phyloP scores from a whole-genome alignment of 2,888 invertebrate genomes.

The Thelaira solivaga region DNA sequence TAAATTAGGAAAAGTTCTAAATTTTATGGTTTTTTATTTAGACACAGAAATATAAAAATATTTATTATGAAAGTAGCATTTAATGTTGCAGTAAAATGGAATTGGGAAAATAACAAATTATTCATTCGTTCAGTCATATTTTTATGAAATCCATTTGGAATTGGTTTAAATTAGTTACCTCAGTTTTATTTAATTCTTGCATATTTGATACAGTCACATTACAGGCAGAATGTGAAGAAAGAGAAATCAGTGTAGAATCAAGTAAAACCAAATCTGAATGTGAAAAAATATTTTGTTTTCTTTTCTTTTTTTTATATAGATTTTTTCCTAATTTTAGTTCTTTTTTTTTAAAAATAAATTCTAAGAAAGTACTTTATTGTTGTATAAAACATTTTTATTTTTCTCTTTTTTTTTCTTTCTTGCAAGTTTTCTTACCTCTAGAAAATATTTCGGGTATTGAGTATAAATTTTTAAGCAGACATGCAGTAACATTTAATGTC shows the following conservation, averaged over 20 bases:
- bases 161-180: conserved; percentile 32
- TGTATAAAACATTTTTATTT: conserved; percentile 34
- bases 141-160: conserved; percentile 13
- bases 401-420: not conserved
- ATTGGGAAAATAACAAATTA: conserved; percentile 19
- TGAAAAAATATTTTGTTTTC: conserved; percentile 13
- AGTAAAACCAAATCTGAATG: conserved; percentile 8
- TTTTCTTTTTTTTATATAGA: not conserved
- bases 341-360: not conserved
- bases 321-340: conserved; percentile 11
- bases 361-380: conserved; percentile 15
- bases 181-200: not conserved
- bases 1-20: too few species aligned
- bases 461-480: conserved; percentile 62
- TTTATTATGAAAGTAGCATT: not conserved
- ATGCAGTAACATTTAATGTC: conserved; percentile 61
- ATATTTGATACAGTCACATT: not conserved
- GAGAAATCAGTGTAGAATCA: not conserved
- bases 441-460: conserved; percentile 54
- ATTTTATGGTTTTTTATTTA: too few species aligned
- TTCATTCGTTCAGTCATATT: conserved; percentile 20
- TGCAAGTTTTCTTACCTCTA: conserved; percentile 27
- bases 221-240: not conserved
- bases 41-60: not conserved
- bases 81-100: not conserved